Evolutionary conservation across 2,888 invertebrate species (phyloP), one percentile per base, ranked within the genome.

Genomic region (Nymphalis c-album): DNA sequence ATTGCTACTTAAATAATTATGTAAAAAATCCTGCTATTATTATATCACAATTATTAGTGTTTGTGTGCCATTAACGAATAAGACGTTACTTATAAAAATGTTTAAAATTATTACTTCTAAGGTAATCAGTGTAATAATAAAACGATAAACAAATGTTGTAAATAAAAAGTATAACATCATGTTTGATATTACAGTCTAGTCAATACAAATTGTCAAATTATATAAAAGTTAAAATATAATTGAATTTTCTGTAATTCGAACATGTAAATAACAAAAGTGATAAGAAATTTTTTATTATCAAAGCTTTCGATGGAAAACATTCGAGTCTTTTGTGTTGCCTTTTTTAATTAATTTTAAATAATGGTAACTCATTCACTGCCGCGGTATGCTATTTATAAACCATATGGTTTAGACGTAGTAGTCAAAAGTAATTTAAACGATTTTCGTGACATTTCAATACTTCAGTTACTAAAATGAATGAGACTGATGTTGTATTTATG

Each of bases 401-500:
- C 35, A n/a, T 57, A 18, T 17, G 31, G 17, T 55, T 55, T 31
- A 31, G 53, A 55, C 7, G 7, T 51, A 22, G 51, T n/a, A 31
- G 26, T 31, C 26, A 22, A 16, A 22, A 51, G 51, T 17, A 22
- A 26, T 57, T 47, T 46, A 53, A 60, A 64, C 58, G 48, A 64
- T 40, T 50, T 48, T 45, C 40, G 26, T 59, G 16, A 64, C 55
- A 31, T 64, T 65, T 68, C 78, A 77, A 79, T 71, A 55, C 75
- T 79, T 68, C 73, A 77, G 78, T 76, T 76, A 80, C 80, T 55
- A 78, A 79, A 80, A 80, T 79, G 79, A 74, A 85, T 85, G 87
- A 89, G 89, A 89, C 88, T 89, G 89, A 88, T 81, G 80, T 81
- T 82, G 85, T 87, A 84, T 86, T 86, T 83, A 84, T 79, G 78